Percentiles rank a stretch among this genome's conserved stretches.
phyloP scores from a whole-genome alignment of 2,888 invertebrate genomes.

The Nomada flava region DNA sequence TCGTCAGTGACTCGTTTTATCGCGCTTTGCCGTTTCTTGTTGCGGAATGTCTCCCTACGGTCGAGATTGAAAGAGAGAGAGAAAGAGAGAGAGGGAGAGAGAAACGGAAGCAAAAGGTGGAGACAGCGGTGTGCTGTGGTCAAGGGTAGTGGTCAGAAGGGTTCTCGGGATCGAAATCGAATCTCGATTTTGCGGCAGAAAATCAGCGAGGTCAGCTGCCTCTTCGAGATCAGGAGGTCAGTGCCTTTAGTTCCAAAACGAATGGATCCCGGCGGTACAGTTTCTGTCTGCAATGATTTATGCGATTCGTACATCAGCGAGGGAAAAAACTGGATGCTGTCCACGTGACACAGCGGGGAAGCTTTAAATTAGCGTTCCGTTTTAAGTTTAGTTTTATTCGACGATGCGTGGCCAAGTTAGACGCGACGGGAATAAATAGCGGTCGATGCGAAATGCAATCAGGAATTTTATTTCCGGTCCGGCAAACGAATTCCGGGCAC shows the following conservation, averaged over 20 bases:
- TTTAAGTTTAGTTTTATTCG: constrained; percentile 15
- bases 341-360: constrained; percentile 1
- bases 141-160: constrained; percentile 15
- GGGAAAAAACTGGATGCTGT: constrained; percentile 5
- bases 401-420: constrained; percentile 1
- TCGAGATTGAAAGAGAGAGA: too few species aligned
- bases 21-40: constrained; percentile 55
- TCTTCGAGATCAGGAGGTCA: constrained; percentile 2
- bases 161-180: constrained; percentile 53
- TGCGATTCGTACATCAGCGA: neutral
- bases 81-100: neutral
- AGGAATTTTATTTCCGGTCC: constrained; percentile 41
- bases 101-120: neutral
- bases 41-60: neutral
- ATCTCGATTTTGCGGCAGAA: constrained; percentile 40
- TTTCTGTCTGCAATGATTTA: constrained; percentile 35
- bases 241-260: constrained; percentile 43
- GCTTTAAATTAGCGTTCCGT: constrained; percentile 55
- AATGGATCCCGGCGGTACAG: constrained; percentile 30
- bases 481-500: constrained; percentile 25
- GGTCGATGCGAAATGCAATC: constrained; percentile 24
- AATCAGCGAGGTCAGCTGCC: constrained; percentile 63
- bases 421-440: constrained; percentile 12
- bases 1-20: constrained; percentile 68
- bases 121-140: neutral